A percentile compares a stretch with the other conserved stretches of the same genome.
phyloP scores from a whole-genome alignment of 2,888 invertebrate species.

The Apocheima hispidaria region DNA sequence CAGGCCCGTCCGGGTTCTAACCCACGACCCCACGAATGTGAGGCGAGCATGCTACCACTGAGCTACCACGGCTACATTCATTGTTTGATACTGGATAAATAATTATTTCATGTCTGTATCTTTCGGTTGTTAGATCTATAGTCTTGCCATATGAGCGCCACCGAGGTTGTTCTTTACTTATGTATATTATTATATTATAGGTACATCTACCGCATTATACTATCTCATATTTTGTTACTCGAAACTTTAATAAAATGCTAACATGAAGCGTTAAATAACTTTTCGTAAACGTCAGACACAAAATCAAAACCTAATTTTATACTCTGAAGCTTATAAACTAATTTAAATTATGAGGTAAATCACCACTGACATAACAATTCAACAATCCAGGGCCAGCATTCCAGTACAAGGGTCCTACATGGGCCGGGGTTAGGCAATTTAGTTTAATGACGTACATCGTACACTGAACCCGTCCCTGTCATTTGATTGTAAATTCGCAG shows the following conservation, averaged over 20 bases:
- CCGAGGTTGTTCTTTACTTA: no score
- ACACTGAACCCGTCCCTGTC: constrained; percentile 21
- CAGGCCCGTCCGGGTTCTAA: no score
- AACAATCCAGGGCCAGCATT: constrained; percentile 22
- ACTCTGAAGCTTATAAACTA: constrained; percentile 15
- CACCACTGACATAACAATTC: constrained; percentile 26
- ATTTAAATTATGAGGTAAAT: constrained; percentile 33
- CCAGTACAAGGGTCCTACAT: constrained; percentile 30
- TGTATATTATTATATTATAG: no score
- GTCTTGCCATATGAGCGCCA: no score
- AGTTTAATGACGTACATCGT: constrained; percentile 28
- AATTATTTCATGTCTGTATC: no score
- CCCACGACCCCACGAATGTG: no score
- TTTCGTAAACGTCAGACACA: not conserved
- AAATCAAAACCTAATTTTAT: constrained; percentile 3
- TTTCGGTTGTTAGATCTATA: no score
- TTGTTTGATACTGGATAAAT: no score
- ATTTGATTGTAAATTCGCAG: constrained; percentile 21
- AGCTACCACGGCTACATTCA: no score
- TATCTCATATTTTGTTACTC: no score
- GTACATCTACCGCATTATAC: no score
- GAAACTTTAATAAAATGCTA: not conserved
- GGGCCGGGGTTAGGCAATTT: constrained; percentile 29
- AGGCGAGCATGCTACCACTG: no score
- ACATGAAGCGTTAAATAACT: not conserved